Base-by-base conservation (phyloP, 1,140 invertebrate species). In the Episyrphus balteatus region DNA sequence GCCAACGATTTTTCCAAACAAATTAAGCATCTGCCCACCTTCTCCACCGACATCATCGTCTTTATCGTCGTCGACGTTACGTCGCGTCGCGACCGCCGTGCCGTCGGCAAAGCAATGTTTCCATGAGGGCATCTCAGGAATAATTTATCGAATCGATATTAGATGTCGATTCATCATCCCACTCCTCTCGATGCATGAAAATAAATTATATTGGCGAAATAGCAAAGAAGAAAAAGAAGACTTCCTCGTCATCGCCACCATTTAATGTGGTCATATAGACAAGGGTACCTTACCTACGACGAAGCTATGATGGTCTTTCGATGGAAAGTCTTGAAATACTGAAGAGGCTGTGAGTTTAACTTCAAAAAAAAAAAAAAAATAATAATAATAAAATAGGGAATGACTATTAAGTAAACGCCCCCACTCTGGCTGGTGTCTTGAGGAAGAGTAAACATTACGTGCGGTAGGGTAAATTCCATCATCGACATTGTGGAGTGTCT, bases 201-300 rank as follows among this genome's bases (percentile, higher is more conserved):
- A 73, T 55, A 71, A 80, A 46, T 75, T 77, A 54, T 79, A 77
- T 14, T 63, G 81, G n/a, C 80, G 78, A 74, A 73, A 77, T 49
- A 76, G 77, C 2, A 75, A 73, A 47, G 82, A 82, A 55, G 75
- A n/a, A n/a, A n/a, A n/a, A n/a, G n/a, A n/a, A n/a, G n/a, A n/a
- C n/a, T 82, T 39, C 80, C 15, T 80, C 79, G 26, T 66, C 79
- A 45, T 79, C 79, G 5, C 70, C 76, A 32, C 81, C 77, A 60
- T 71, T 81, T 36, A 75, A 78, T 34, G 78, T 79, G 44, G 75
- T 76, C 43, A 68, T 77, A 50, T 62, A 70, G 36, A 74, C 77
- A 40, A 80, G 80, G 80, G 44, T 73, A 82, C 44, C 82, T 80
- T 50, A 82, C 80, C 54, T 83, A 80, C 67, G 81, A 83, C 69